Percentiles rank a stretch among this genome's conserved stretches.
Conservation (phyloP, 1,140 invertebrate genomes). For the Aphis gossypii region DNA sequence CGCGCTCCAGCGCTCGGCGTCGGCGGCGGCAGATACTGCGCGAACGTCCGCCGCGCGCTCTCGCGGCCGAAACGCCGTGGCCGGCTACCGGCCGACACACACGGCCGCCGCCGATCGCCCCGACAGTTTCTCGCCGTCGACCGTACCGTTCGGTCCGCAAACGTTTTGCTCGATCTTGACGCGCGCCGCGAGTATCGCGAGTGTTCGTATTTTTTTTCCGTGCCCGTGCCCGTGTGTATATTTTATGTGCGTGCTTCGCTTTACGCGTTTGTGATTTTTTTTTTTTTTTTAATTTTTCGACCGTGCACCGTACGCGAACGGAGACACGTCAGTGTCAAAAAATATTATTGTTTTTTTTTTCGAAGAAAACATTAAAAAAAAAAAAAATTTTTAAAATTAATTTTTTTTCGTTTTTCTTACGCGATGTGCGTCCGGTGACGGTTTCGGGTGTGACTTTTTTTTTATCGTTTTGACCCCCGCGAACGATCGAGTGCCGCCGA, state of each 20-base stretch:
- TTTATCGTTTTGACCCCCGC: neutral
- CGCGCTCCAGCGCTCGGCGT: constrained; percentile 5
- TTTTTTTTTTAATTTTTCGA: neutral
- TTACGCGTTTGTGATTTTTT: constrained; percentile 12
- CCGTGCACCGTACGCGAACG: neutral
- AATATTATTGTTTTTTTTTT: constrained; percentile 12
- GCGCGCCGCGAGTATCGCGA: neutral
- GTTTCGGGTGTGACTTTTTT: neutral
- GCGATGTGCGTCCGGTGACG: constrained; percentile 54
- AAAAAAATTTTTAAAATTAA: neutral
- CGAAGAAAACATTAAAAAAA: neutral
- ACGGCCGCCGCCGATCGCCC: neutral
- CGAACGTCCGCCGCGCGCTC: neutral
- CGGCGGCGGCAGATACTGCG: neutral
- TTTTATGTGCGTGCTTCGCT: neutral
- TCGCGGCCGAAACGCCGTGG: neutral
- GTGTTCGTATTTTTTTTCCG: neutral
- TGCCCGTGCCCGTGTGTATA: neutral
- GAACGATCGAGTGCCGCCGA: constrained; percentile 20
- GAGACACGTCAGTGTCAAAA: neutral
- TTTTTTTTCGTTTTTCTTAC: neutral
- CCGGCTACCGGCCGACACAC: neutral
- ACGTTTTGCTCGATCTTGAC: neutral
- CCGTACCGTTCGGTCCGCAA: constrained; percentile 27
- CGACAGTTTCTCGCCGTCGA: constrained; percentile 50